Base-by-base conservation (phyloP, 1,140 invertebrate genomes). In the Drosophila prosaltans region DNA sequence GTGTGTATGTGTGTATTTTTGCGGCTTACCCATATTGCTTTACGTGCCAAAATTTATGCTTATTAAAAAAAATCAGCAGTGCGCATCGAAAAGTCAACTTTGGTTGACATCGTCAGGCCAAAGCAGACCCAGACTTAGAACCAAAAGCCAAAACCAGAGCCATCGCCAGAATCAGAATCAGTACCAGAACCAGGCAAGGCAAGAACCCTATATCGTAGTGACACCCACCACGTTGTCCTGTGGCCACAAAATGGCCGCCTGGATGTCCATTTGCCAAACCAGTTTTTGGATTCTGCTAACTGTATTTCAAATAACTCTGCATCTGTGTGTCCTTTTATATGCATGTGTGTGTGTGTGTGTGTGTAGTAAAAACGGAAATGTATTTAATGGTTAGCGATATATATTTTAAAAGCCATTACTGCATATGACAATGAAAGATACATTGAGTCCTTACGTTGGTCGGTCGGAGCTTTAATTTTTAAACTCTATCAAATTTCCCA, bases 1-100 rank as follows among this genome's bases (percentile, higher is more conserved):
- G 45, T 39, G 10, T 40, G 32, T 51, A 24, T 72, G 64, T 63
- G 72, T 72, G 65, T 82, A 54, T 74, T 65, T 48, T 58, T 80
- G 65, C 66, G 72, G 67, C 71, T 69, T 65, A 70, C 75, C 72
- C 66, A 77, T 84, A 69, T 69, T 67, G 81, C 78, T 74, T 77
- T 72, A 68, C 73, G 72, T 81, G 78, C 76, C 80, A 66, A 81
- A 85, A 83, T 85, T 58, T 83, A 85, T 85, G 81, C 78, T 85
- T 85, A 83, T 83, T 83, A 85, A 83, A 83, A 78, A 78, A 85
- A 85, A 80, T 77, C 73, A 83, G 71, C 80, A 81, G 67, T 83
- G 80, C 80, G 80, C 74, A 83, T 79, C 80, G 66, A 79, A 81
- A 77, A 85, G 81, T 77, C 72, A 80, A 77, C 69, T 66, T 78